Conservation (phyloP, 2,113 vertebrate genomes). For the Limanda limanda region DNA sequence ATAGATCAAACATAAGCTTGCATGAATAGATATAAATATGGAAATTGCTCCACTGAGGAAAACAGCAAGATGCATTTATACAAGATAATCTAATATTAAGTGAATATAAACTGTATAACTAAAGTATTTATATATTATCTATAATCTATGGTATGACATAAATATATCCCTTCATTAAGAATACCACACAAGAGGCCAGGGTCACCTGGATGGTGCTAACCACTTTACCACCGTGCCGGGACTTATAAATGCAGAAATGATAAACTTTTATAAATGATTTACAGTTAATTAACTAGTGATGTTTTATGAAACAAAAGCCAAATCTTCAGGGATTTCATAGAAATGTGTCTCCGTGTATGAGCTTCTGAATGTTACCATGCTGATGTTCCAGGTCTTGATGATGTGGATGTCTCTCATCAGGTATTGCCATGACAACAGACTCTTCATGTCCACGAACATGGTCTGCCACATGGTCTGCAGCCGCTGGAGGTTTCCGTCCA, state of each 20-base stretch:
- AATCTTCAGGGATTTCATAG: neutral
- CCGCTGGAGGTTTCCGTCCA: constrained; percentile 88
- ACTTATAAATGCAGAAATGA: too few species aligned
- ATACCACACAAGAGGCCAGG: too few species aligned
- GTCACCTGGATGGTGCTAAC: too few species aligned
- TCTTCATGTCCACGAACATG: constrained; percentile 89
- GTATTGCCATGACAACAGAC: constrained; percentile 91
- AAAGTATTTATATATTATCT: too few species aligned
- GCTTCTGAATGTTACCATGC: constrained; percentile 82
- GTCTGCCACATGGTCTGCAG: constrained; percentile 88
- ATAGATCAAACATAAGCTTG: too few species aligned
- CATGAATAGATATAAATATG: too few species aligned
- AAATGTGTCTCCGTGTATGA: too few species aligned
- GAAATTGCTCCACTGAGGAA: neutral
- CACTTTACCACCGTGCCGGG: too few species aligned
- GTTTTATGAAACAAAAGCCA: neutral
- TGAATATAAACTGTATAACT: neutral
- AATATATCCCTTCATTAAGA: too few species aligned
- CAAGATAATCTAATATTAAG: neutral
- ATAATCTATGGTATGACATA: too few species aligned
- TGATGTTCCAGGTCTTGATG: constrained; percentile 91
- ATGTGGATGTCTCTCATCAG: constrained; percentile 89
- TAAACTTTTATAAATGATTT: too few species aligned
- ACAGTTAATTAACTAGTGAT: neutral
- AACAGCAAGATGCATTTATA: neutral